Base-by-base conservation (phyloP, 1,140 invertebrate genomes). In the Musca vetustissima region DNA sequence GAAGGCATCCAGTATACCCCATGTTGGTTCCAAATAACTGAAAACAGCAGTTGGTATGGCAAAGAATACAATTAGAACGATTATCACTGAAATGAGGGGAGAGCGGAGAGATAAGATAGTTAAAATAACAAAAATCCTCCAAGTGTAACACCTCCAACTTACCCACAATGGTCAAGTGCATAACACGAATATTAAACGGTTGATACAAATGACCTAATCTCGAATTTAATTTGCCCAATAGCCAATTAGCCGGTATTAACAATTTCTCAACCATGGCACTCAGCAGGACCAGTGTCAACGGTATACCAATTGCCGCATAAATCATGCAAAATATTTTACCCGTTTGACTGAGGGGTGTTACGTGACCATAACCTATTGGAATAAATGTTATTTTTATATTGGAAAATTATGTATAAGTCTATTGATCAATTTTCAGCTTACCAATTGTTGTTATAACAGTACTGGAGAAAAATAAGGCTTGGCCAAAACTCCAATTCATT, bases 381-480 rank as follows among this genome's bases (percentile, higher is more conserved):
- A 49, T 17, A 48, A 28, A 59, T 49, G 50, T 3, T 66, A 59
- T 32, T 32, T 32, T 32, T 32, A 4, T 4, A 32, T 4, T 32
- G 28, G 28, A n/a, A n/a, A n/a, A 32, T 32, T 61, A 70, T n/a
- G n/a, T n/a, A n/a, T n/a, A n/a, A n/a, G n/a, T n/a, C n/a, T n/a
- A n/a, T n/a, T n/a, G n/a, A n/a, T n/a, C n/a, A n/a, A n/a, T n/a
- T n/a, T n/a, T n/a, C n/a, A n/a, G n/a, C 70, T 81, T 76, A 93
- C 92, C 93, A 71, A 95, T 94, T 24, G 93, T 95, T 8, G 93
- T 95, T 69, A 95, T 88, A 1, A 95, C 89, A 2, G 93, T 94
- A 19, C 88, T 90, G 9, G 92, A 89, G 79, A 96, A 96, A 84
- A 95, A 95, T 57, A 96, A 84, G 0, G 92, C 91, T 79, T 94